These are phyloP conservation scores for Daktulosphaira vitifoliae DNA, from an alignment of 1,140 invertebrate species.

Conservation along the genomic window DNA sequence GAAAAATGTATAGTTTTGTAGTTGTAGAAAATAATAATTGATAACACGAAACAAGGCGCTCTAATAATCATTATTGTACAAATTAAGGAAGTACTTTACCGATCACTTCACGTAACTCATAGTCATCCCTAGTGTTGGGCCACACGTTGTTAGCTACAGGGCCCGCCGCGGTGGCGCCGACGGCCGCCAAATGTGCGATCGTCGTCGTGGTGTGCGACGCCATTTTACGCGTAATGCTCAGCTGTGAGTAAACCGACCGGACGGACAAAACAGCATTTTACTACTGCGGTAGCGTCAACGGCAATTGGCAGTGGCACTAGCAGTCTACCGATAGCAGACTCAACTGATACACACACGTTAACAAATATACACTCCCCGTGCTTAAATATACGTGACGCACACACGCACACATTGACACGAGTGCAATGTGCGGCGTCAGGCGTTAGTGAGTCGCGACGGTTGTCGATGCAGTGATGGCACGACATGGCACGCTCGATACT, in stretches of 20 bases:
- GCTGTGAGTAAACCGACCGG: neutral
- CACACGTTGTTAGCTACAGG: constrained; percentile 56
- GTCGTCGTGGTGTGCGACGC: neutral
- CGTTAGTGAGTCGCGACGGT: no score
- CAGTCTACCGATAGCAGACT: neutral
- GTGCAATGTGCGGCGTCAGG: no score
- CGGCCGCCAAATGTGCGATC: neutral
- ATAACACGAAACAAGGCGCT: no score
- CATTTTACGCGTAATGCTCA: neutral
- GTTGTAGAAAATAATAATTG: no score
- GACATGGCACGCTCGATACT: no score
- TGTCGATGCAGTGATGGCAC: no score
- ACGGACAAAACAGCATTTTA: constrained; percentile 19
- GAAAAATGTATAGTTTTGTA: no score
- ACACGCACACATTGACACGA: neutral
- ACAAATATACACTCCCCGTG: no score
- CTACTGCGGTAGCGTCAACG: neutral
- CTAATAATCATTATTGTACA: no score
- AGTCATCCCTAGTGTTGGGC: constrained; percentile 88
- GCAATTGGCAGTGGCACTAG: neutral
- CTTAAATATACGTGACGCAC: no score
- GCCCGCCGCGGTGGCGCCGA: constrained; percentile 51
- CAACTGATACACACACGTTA: neutral
- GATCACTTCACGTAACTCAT: constrained; percentile 89
- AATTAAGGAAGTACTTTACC: no score